phyloP scores from a whole-genome alignment of 2,888 invertebrate species.

The Apodemia duryi region DNA sequence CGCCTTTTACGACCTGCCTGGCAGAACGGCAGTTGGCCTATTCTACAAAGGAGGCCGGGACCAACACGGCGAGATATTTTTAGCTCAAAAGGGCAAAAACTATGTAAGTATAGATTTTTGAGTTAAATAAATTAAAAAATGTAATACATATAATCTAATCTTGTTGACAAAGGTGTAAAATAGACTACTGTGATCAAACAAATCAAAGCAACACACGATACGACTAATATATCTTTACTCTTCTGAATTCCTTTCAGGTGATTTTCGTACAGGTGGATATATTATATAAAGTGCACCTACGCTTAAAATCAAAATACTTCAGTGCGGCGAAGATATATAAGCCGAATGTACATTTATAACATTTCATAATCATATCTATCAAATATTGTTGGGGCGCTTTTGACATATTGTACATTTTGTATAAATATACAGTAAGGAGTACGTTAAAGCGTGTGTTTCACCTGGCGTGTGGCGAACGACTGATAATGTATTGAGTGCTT shows the following conservation, averaged over 20 bases:
- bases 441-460: conserved; percentile 51
- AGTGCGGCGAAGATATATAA: not conserved
- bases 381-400: conserved; percentile 57
- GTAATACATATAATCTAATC: not conserved
- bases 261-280: not conserved
- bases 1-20: too few relatives aligned
- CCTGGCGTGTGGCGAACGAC: conserved; percentile 67
- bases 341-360: conserved; percentile 20
- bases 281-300: not conserved
- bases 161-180: not conserved
- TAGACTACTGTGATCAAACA: conserved; percentile 13
- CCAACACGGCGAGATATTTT: too few relatives aligned
- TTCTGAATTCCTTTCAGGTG: not conserved
- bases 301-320: not conserved
- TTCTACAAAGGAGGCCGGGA: too few relatives aligned
- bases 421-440: conserved; percentile 73
- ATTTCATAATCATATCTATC: conserved; percentile 25
- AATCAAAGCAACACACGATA: conserved; percentile 3
- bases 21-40: too few relatives aligned
- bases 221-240: not conserved
- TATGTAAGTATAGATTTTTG: too few relatives aligned
- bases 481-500: conserved; percentile 73
- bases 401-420: conserved; percentile 76
- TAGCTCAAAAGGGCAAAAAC: too few relatives aligned
- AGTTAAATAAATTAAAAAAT: not conserved